Base-by-base conservation (phyloP, 2,113 vertebrate genomes). In the Pangasianodon hypophthalmus region DNA sequence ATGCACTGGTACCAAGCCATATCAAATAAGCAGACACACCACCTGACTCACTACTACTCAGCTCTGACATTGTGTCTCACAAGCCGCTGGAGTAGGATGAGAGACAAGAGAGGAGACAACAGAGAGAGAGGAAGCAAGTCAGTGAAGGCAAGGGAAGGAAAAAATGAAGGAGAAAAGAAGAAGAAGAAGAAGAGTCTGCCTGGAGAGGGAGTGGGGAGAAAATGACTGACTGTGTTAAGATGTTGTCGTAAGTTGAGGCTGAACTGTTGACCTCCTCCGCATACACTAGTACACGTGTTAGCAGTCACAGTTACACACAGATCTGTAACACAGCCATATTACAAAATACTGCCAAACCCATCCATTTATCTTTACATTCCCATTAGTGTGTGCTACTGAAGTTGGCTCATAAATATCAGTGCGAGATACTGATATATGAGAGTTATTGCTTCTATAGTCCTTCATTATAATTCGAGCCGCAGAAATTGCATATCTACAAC, bases 21-120 rank as follows among this genome's bases (percentile, higher is more conserved):
- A 95, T 96, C 95, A 94, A 92, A 93, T 89, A 90, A 67, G 87
- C 91, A 86, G 80, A 64, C 73, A 92, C 92, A 93, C 87, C 93
- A 92, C 94, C 92, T 79, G 88, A 87, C 84, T 79, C 87, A n/a
- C 86, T 82, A 67, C 84, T 50, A 85, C 71, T 69, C 60, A 82
- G 87, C 85, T 84, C 64, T 88, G 90, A 90, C 64, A 88, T 88
- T 88, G 71, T 73, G 88, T 77, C 87, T 89, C 71, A 85, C 79
- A 80, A 88, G 75, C 86, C 87, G 80, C 54, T 82, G 77, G 80
- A 85, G 77, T 56, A 58, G 85, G 24, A 64, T 19, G 48, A 89
- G 48, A 88, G 87, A 56, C 75, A 19, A 87, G 37, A 73, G 41
- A 88, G 58, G n/a, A 90, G 58, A 80, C 8, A 77, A 75, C 90